phyloP scores from a whole-genome alignment of 2,113 vertebrate genomes.

The Lota lota region DNA sequence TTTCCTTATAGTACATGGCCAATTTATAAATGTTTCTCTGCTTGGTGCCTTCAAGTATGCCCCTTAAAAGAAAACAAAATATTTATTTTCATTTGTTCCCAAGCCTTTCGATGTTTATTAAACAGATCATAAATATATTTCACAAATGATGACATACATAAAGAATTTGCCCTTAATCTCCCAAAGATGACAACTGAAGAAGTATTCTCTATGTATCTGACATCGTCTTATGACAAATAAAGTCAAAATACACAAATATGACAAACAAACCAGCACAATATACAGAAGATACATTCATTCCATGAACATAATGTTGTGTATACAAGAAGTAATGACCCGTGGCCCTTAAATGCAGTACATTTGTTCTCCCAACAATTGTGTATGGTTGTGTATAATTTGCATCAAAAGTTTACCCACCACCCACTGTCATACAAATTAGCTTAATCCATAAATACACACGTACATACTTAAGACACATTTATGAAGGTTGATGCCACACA shows the following conservation, averaged over 20 bases:
- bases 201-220: not conserved
- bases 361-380: not conserved
- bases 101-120: constrained; percentile 22
- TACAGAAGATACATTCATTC: too few species aligned
- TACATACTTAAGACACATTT: too few species aligned
- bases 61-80: not conserved
- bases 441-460: too few species aligned
- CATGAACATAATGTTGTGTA: too few species aligned
- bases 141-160: constrained; percentile 24
- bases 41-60: too few species aligned
- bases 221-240: constrained; percentile 7
- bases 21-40: too few species aligned
- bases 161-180: constrained; percentile 30
- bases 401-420: not conserved
- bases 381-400: not conserved
- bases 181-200: not conserved
- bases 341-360: not conserved
- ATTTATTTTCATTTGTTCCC: constrained; percentile 30
- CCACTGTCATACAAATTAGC: not conserved
- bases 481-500: too few species aligned
- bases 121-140: constrained; percentile 22
- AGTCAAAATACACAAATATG: not conserved
- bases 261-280: too few species aligned
- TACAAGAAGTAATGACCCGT: too few species aligned
- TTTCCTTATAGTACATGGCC: too few species aligned